Base-by-base conservation (phyloP, 2,888 invertebrate genomes). In the Melanostoma mellinum region DNA sequence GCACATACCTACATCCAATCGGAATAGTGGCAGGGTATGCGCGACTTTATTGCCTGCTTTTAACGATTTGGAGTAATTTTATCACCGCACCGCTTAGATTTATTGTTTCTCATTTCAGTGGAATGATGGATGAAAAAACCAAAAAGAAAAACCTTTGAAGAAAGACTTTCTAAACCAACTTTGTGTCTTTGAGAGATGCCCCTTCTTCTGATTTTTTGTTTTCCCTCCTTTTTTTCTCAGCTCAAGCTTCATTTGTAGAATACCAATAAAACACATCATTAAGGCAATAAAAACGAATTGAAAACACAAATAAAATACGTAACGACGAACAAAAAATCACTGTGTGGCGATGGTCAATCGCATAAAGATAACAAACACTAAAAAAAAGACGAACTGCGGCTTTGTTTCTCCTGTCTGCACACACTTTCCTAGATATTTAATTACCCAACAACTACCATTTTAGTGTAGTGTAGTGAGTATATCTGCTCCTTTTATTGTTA, bases 231-330 rank as follows among this genome's bases (percentile, higher is more conserved):
- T 55, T 6, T 38, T 38, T 58, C 33, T 63, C 36, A 38, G 36
- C 30, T 9, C 10, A 32, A 50, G 20, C 68, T 75, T 58, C 71
- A 61, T 73, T 82, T 68, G 68, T 74, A 69, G 82, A 82, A 82
- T 82, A 78, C 68, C 82, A 82, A 82, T 82, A 77, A 82, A 82
- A 77, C 77, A 82, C 81, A 77, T 82, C 81, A 82, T 82, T 82
- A 82, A 78, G 73, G 73, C 50, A 74, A 82, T 82, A 82, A 82
- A 81, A 82, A 73, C 44, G 72, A 72, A 81, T 81, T 81, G 81
- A 76, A 81, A 81, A 81, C 81, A 72, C 76, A 67, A 76, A 76
- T 55, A 75, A 79, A 80, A 80, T 55, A 61, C 44, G 61, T 32
- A 76, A 81, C 48, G 63, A 79, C 75, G 71, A 38, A 58, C 40